Percentiles rank a stretch among this genome's conserved stretches.
Evolutionary conservation across 1,140 invertebrate genomes (phyloP).

Genomic region (Hylyphantes graminicola): DNA sequence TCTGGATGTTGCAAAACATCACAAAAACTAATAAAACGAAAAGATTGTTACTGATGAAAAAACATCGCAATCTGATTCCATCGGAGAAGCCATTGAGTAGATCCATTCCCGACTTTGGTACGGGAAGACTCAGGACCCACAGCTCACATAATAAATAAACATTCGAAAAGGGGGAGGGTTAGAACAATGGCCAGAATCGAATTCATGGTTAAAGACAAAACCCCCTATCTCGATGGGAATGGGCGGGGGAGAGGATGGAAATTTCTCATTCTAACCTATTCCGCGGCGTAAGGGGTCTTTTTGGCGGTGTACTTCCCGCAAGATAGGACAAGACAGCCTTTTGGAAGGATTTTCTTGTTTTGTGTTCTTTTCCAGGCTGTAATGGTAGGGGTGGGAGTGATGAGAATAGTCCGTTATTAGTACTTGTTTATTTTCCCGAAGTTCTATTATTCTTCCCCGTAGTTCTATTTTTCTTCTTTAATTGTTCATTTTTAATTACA

Average conservation of each 20-base stretch:
- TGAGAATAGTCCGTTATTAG: too few species aligned
- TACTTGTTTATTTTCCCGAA: too few species aligned
- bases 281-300: constrained; percentile 43
- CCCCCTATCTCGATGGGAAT: constrained; percentile 48
- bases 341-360: not conserved
- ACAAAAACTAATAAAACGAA: not conserved
- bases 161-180: not conserved
- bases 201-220: constrained; percentile 56
- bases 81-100: constrained; percentile 5
- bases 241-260: not conserved
- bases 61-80: constrained; percentile 16
- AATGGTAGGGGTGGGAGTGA: too few species aligned
- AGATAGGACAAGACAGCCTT: constrained; percentile 50
- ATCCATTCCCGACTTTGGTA: constrained; percentile 23
- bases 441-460: too few species aligned
- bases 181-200: constrained; percentile 50
- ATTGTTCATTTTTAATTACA: too few species aligned
- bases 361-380: too few species aligned
- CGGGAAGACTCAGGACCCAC: not conserved
- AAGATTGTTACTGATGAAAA: not conserved
- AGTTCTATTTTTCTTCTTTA: too few species aligned
- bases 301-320: constrained; percentile 39
- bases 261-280: constrained; percentile 60
- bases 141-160: not conserved
- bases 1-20: not conserved